These are phyloP conservation scores for Dicaeum eximium DNA, from an alignment of 2,113 vertebrate genomes.

Conservation along the genomic window DNA sequence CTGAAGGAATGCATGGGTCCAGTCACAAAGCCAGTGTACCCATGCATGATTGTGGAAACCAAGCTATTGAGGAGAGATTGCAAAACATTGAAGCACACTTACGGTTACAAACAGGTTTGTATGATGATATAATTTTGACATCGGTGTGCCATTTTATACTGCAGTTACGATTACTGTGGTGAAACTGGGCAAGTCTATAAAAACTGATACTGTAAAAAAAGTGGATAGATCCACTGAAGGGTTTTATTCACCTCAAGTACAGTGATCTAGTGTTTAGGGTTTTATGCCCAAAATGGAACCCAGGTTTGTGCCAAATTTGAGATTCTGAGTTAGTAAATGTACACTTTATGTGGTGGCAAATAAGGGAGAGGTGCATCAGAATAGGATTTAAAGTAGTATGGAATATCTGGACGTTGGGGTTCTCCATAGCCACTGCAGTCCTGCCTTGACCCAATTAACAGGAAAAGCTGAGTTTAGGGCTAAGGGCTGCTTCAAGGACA, in stretches of 20 bases:
- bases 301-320: neutral
- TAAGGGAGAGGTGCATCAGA: neutral
- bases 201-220: neutral
- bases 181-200: neutral
- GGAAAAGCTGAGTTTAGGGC: neutral
- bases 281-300: neutral
- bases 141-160: neutral
- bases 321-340: neutral
- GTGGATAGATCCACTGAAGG: neutral
- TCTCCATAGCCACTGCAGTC: neutral
- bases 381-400: neutral
- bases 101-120: slow-evolving; percentile 84
- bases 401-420: neutral
- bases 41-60: slow-evolving; percentile 84
- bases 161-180: neutral
- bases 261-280: neutral
- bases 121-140: neutral
- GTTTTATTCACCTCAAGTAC: neutral
- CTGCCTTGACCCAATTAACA: neutral
- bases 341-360: neutral
- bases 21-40: slow-evolving; percentile 68
- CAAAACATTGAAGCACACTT: slow-evolving; percentile 95
- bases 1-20: slow-evolving; percentile 71
- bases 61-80: slow-evolving; percentile 89
- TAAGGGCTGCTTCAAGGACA: neutral